Percentiles rank a stretch among this genome's conserved stretches.
Evolutionary conservation across 92 coral and sea anemone genomes (phyloP).

Genomic region (Parazoanthus darwini): DNA sequence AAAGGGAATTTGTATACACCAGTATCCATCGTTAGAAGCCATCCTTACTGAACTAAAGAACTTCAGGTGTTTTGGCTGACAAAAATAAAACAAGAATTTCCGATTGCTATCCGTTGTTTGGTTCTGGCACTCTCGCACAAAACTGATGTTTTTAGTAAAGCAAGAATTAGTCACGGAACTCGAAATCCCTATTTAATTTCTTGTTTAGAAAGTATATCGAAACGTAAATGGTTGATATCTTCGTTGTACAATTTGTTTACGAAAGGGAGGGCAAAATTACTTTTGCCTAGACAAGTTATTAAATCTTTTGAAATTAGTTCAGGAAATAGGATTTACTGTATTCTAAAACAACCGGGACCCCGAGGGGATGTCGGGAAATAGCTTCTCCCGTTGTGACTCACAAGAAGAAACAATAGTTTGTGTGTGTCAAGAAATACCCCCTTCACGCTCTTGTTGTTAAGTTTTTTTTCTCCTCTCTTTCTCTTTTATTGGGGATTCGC

Average conservation of each 20-base stretch:
- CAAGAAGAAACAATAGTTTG: neutral
- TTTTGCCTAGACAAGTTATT: constrained; percentile 4
- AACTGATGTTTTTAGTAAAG: neutral
- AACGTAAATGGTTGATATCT: neutral
- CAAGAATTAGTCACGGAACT: constrained; percentile 29
- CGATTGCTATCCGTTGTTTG: neutral
- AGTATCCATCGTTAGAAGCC: neutral
- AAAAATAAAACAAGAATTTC: too few species aligned
- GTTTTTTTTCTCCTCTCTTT: neutral
- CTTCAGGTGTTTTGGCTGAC: neutral
- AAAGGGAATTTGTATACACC: neutral
- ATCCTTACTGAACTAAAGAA: neutral
- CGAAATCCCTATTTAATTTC: neutral
- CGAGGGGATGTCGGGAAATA: neutral
- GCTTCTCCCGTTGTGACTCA: neutral
- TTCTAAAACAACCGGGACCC: constrained; percentile 6
- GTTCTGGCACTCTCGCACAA: neutral
- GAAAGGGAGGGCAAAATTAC: constrained; percentile 24
- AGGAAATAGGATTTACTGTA: constrained; percentile 35
- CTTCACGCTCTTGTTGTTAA: neutral
- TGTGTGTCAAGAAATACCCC: neutral
- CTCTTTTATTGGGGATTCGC: neutral
- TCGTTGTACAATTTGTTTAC: neutral
- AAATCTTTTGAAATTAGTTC: neutral
- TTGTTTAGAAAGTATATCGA: neutral